Base-by-base conservation (phyloP, 2,113 vertebrate species). In the Pyrgilauda ruficollis region DNA sequence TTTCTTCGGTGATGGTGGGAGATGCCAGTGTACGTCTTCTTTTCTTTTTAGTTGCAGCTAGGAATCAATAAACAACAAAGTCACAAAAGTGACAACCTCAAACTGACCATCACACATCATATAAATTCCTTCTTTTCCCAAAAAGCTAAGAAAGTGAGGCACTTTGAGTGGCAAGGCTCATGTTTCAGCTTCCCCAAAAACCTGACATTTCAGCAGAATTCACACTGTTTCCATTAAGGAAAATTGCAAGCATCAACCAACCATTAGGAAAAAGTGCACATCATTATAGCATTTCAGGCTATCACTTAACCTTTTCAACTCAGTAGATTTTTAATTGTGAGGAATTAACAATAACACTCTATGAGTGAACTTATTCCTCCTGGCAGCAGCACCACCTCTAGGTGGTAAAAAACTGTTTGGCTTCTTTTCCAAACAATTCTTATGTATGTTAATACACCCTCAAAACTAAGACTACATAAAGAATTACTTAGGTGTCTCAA, bases 41-140 rank as follows among this genome's bases (percentile, higher is more conserved):
- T 78, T 70, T 96, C 76, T 95, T 97, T 72, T 1, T 94, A 55
- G 62, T 28, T 74, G 61, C 28, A 95, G 4, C 97, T 97, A 78
- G 52, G 47, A 96, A 94, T 62, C 80, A 92, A 92, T 28, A 89
- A 79, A 90, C 33, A 80, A 86, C 11, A 52, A 73, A 75, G 20
- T 24, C 76, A 93, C 30, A 37, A 35, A 69, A 6, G 24, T 7
- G 37, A 78, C 46, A 83, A 35, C 37, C 41, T 91, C 74, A 53
- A 24, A 56, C 39, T n/a, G 52, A 67, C 0, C 0, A 63, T 43
- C n/a, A 63, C 15, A 55, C 20, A 82, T 31, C 21, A 61, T 30
- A 63, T n/a, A 67, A 63, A 63, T 47, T 35, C 63, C 33, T 43
- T 52, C 26, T 85, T 74, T 80, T 43, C 64, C 46, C n/a, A 31